Evolutionary conservation across 1,140 invertebrate species (phyloP).

Genomic region (Helicoverpa zea): DNA sequence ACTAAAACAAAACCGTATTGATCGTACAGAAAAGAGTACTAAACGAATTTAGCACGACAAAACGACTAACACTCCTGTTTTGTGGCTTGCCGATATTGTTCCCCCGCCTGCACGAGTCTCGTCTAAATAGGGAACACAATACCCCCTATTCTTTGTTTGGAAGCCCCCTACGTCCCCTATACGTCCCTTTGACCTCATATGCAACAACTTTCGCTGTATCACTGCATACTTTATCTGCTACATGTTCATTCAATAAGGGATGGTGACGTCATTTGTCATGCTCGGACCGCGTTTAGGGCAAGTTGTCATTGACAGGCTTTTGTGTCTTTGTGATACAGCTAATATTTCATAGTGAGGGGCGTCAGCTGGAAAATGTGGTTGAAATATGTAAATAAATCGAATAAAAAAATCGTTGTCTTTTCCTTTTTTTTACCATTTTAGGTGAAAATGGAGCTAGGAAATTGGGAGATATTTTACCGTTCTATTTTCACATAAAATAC

Average conservation of each 20-base stretch:
- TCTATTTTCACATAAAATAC: no score
- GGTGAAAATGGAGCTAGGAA: no score
- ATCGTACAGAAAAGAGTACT: slow-evolving; percentile 22
- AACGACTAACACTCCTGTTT: background rate
- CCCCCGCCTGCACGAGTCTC: slow-evolving; percentile 27
- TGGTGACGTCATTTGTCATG: slow-evolving; percentile 25
- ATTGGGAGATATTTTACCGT: no score
- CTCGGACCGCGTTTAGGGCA: background rate
- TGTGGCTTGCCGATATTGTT: slow-evolving; percentile 32
- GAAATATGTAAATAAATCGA: no score
- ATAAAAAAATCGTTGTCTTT: background rate
- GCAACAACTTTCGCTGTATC: slow-evolving; percentile 22
- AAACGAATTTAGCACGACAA: slow-evolving; percentile 14
- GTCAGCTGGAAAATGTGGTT: no score
- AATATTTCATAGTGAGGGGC: no score
- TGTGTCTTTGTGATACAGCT: background rate
- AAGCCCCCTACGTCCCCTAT: slow-evolving; percentile 6
- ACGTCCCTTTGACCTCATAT: slow-evolving; percentile 33
- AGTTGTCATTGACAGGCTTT: slow-evolving; percentile 9
- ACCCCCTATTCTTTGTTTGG: slow-evolving; percentile 40
- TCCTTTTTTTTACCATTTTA: no score
- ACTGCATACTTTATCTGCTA: slow-evolving; percentile 27
- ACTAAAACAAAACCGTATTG: background rate
- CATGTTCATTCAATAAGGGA: slow-evolving; percentile 37
- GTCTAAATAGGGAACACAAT: slow-evolving; percentile 43